These are phyloP conservation scores for Idaea biselata DNA, from an alignment of 2,888 invertebrate species.

Conservation along the genomic window DNA sequence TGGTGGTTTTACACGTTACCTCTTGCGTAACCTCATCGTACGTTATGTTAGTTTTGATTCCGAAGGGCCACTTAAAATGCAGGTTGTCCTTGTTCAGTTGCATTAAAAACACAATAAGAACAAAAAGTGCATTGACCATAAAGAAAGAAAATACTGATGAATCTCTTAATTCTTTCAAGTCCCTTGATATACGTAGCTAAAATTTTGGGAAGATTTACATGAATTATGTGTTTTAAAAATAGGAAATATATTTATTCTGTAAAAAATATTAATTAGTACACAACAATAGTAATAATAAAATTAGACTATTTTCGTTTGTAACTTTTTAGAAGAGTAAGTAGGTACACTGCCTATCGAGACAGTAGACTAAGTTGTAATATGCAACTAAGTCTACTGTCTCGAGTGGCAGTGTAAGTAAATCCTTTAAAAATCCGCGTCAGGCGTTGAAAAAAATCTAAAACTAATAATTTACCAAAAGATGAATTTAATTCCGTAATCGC, in stretches of 20 bases:
- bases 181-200: conserved; percentile 94
- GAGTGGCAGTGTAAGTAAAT: too few species aligned
- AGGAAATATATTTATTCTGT: conserved; percentile 37
- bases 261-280: conserved; percentile 40
- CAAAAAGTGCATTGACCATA: conserved; percentile 99
- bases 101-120: conserved; percentile 98
- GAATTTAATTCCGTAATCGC: too few species aligned
- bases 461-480: too few species aligned
- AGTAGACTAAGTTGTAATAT: too few species aligned
- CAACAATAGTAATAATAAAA: background rate
- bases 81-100: conserved; percentile 98
- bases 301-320: too few species aligned
- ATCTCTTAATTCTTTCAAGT: conserved; percentile 96
- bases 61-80: conserved; percentile 97
- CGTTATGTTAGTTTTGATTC: conserved; percentile 95
- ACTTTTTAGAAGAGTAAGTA: too few species aligned
- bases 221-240: conserved; percentile 31
- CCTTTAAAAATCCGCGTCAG: too few species aligned
- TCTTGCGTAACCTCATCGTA: conserved; percentile 94
- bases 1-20: conserved; percentile 85
- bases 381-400: too few species aligned
- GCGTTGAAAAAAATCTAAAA: too few species aligned
- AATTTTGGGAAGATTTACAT: conserved; percentile 71
- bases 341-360: too few species aligned
- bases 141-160: conserved; percentile 97